Percentiles rank a stretch among this genome's conserved stretches.
Evolutionary conservation across 2,113 vertebrate species (phyloP).

Genomic region (Anarhynchus alexandrinus): DNA sequence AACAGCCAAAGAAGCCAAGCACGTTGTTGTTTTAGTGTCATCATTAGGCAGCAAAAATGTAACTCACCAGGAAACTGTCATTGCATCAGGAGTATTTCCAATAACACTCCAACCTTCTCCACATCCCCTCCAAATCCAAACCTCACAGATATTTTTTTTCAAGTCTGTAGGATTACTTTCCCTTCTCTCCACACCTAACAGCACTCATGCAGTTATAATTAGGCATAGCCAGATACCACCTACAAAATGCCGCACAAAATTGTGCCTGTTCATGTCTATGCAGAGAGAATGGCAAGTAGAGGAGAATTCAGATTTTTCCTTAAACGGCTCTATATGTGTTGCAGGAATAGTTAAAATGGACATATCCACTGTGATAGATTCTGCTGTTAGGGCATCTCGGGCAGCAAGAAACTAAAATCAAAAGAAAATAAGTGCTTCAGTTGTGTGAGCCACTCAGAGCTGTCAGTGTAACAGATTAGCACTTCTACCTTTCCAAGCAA

Average conservation of each 20-base stretch:
- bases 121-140: not conserved
- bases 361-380: not conserved
- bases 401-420: not conserved
- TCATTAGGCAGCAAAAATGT: not conserved
- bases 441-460: not conserved
- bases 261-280: not conserved
- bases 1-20: not conserved
- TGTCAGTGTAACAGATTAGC: not conserved
- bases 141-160: not conserved
- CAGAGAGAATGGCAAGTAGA: not conserved
- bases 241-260: not conserved
- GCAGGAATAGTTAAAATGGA: not conserved
- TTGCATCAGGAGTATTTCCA: not conserved
- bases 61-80: not conserved
- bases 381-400: not conserved
- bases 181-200: not conserved
- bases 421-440: not conserved
- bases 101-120: not conserved
- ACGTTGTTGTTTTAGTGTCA: not conserved
- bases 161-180: not conserved
- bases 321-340: not conserved
- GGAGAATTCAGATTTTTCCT: not conserved
- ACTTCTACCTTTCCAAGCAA: not conserved
- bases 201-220: not conserved
- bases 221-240: not conserved